A percentile compares a stretch with the other conserved stretches of the same genome.
Conservation (phyloP, 2,797 vertebrate genomes). For the Sebastes goodei region DNA sequence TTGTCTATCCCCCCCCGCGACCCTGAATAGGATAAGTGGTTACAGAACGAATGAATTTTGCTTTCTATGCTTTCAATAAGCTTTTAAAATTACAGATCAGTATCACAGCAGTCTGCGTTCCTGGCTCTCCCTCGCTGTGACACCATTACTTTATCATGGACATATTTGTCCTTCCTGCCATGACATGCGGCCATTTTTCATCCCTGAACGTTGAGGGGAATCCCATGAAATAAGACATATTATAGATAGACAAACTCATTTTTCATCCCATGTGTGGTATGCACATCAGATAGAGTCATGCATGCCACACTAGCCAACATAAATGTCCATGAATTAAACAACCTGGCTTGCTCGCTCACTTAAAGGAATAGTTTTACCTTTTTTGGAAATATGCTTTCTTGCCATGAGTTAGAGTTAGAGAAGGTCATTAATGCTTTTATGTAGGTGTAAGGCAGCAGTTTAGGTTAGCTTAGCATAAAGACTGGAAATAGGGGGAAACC, state of each 20-base stretch:
- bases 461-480: no score
- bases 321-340: no score
- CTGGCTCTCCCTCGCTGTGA: not conserved
- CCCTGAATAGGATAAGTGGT: no score
- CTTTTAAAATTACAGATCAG: no score
- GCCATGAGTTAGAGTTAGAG: no score
- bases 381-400: no score
- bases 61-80: not conserved
- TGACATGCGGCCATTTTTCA: conserved; percentile 22
- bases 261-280: not conserved
- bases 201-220: not conserved
- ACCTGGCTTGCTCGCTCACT: not conserved
- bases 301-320: not conserved
- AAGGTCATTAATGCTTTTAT: no score
- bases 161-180: conserved; percentile 23
- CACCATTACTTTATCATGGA: not conserved
- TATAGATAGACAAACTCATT: not conserved
- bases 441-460: no score
- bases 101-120: not conserved
- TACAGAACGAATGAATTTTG: not conserved
- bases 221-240: conserved; percentile 6
- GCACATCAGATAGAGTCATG: not conserved
- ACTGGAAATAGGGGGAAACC: no score
- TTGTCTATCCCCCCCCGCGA: not conserved
- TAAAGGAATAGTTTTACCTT: not conserved